Conservation (phyloP, 2,888 invertebrate species). For the Siphonodentalium dalli region DNA sequence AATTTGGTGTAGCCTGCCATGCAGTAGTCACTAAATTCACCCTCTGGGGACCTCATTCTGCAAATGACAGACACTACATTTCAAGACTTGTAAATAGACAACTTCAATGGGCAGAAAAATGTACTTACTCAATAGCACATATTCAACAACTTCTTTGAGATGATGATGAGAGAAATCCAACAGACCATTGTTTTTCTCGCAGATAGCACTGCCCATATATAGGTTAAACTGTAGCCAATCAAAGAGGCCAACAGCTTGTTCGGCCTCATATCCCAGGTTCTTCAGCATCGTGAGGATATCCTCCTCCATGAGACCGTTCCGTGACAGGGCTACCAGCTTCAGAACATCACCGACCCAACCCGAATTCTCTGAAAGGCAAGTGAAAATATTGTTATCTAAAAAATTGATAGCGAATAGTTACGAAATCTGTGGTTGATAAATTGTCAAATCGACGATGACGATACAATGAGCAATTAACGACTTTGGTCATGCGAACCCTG, state of each 20-base stretch:
- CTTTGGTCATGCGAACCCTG: no score
- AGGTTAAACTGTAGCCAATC: slow-evolving; percentile 57
- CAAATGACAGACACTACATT: neutral
- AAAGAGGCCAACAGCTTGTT: slow-evolving; percentile 46
- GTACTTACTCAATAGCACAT: slow-evolving; percentile 53
- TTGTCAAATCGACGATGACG: no score
- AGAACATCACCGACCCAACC: slow-evolving; percentile 62
- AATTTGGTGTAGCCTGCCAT: no score
- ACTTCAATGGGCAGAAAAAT: neutral
- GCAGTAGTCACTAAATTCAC: no score
- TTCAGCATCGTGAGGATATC: slow-evolving; percentile 52
- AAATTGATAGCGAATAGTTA: no score
- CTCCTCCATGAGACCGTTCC: slow-evolving; percentile 52
- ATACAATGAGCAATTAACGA: no score
- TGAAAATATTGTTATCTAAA: no score
- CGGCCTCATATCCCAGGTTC: slow-evolving; percentile 52
- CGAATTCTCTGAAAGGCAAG: slow-evolving; percentile 41
- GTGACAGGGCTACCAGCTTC: slow-evolving; percentile 55
- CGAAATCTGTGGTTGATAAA: no score
- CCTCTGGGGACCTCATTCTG: no score
- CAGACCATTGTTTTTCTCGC: slow-evolving; percentile 50
- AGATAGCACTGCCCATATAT: slow-evolving; percentile 41
- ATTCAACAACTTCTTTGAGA: slow-evolving; percentile 48
- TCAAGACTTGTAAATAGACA: neutral
- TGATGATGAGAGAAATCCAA: slow-evolving; percentile 54